Base-by-base conservation (phyloP, 2,797 vertebrate genomes). In the Hirundo rustica region DNA sequence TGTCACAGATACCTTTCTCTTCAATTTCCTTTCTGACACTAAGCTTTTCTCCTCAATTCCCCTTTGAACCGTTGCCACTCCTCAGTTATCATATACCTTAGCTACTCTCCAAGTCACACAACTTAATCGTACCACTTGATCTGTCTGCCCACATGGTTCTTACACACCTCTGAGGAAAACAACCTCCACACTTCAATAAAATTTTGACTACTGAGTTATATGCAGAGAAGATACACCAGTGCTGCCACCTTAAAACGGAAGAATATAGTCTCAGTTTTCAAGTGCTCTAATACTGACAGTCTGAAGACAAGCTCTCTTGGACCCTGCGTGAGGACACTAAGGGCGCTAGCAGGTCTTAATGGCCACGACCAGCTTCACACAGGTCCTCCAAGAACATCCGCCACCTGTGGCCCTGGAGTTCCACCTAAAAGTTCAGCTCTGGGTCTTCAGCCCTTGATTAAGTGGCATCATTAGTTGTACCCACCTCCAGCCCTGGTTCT, bases 401-500 rank as follows among this genome's bases (percentile, higher is more conserved):
- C 11, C 15, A 14, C 4, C 47, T 51, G 9, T n/a, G 27, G 44
- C 11, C 21, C 38, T 30, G 32, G n/a, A 65, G 26, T 9, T 89
- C 23, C 16, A 45, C 20, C 40, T 57, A 83, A 34, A 72, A 77
- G 21, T 23, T 54, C 65, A 71, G 14, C 8, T 85, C 27, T 42
- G 9, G 2, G 14, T 48, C 36, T 73, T 83, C 34, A 67, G 10
- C 10, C 54, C 9, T 50, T 47, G 54, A 11, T 29, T 25, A 17
- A 60, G 13, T 0, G 1, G 20, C 11, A 50, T 11, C 22, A 38
- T 32, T 21, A 58, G 25, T 13, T 2, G 11, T 5, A 60, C 5
- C 5, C 1, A 7, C 11, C 10, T 58, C 21, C 30, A 47, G 25
- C 7, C 16, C 17, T 42, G 21, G 25, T 36, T 48, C 57, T 53